Percentiles rank a stretch among this genome's conserved stretches.
These are phyloP conservation scores for Anthoptus insignis DNA, from an alignment of 2,888 invertebrate species.

Conservation along the genomic window DNA sequence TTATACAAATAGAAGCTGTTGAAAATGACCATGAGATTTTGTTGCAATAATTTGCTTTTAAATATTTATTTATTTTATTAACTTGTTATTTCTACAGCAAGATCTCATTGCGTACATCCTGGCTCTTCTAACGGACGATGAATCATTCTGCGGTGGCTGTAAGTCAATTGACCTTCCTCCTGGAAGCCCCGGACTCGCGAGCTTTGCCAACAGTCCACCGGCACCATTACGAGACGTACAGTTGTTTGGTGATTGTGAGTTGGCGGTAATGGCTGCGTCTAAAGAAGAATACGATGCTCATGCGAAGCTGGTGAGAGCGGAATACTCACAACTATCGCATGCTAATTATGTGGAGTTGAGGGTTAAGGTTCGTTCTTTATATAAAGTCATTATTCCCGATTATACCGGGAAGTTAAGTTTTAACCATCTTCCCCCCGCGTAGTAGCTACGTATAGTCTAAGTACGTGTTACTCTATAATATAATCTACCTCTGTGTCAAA, in stretches of 20 bases:
- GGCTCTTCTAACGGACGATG: constrained; percentile 77
- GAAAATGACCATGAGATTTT: too few relatives aligned
- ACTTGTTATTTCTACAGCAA: constrained; percentile 72
- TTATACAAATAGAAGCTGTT: too few relatives aligned
- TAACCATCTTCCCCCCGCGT: too few relatives aligned
- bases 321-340: constrained; percentile 68
- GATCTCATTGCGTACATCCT: constrained; percentile 75
- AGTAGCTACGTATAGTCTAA: too few relatives aligned
- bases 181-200: neutral
- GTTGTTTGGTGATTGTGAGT: constrained; percentile 78
- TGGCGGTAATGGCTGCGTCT: constrained; percentile 73
- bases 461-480: too few relatives aligned
- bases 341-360: constrained; percentile 69
- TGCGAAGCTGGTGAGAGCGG: constrained; percentile 72
- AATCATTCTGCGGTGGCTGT: constrained; percentile 63
- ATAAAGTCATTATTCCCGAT: too few relatives aligned
- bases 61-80: too few relatives aligned
- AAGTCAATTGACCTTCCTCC: constrained; percentile 2
- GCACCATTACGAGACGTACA: constrained; percentile 66
- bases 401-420: too few relatives aligned
- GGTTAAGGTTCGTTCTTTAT: constrained; percentile 69
- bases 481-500: too few relatives aligned
- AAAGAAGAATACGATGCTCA: constrained; percentile 73
- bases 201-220: constrained; percentile 9
- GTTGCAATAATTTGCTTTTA: too few relatives aligned